phyloP scores from a whole-genome alignment of 1,140 invertebrate genomes.

The Drosophila sulfurigaster region DNA sequence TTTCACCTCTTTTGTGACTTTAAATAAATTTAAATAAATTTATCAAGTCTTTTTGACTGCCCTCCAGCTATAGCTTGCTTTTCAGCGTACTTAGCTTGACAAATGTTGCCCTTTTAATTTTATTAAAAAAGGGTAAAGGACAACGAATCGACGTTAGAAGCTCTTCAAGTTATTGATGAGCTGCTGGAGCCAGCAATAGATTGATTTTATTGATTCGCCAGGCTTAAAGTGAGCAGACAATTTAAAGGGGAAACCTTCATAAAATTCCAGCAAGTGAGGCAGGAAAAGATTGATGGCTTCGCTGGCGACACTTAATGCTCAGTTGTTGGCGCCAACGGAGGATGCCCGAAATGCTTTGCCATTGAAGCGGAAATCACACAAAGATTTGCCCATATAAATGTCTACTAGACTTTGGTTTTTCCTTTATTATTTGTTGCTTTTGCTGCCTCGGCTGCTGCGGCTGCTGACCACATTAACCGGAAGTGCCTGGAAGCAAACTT shows the following conservation, averaged over 20 bases:
- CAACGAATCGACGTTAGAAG: slow-evolving; percentile 30
- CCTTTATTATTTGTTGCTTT: slow-evolving; percentile 52
- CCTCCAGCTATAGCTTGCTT: not conserved
- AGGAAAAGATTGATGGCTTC: slow-evolving; percentile 65
- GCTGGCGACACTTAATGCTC: slow-evolving; percentile 52
- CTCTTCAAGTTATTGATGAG: slow-evolving; percentile 73
- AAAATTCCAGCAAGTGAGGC: slow-evolving; percentile 7
- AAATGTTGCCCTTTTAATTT: slow-evolving; percentile 51
- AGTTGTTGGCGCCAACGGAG: slow-evolving; percentile 28
- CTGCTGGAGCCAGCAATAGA: slow-evolving; percentile 40
- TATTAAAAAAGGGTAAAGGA: slow-evolving; percentile 52
- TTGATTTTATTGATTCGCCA: slow-evolving; percentile 50
- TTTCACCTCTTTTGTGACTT: not conserved
- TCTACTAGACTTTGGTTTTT: slow-evolving; percentile 57
- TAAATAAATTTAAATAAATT: slow-evolving; percentile 32
- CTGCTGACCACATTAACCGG: slow-evolving; percentile 78
- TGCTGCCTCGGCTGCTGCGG: slow-evolving; percentile 29
- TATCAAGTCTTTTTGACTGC: slow-evolving; percentile 1
- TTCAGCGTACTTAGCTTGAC: slow-evolving; percentile 20
- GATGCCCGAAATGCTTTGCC: slow-evolving; percentile 35
- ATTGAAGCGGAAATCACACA: slow-evolving; percentile 79
- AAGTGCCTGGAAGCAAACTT: slow-evolving; percentile 73
- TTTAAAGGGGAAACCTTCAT: slow-evolving; percentile 25
- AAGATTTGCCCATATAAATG: slow-evolving; percentile 74
- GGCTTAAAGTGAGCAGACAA: slow-evolving; percentile 29